Conservation (phyloP, 2,113 vertebrate genomes). For the Falco punctatus region DNA sequence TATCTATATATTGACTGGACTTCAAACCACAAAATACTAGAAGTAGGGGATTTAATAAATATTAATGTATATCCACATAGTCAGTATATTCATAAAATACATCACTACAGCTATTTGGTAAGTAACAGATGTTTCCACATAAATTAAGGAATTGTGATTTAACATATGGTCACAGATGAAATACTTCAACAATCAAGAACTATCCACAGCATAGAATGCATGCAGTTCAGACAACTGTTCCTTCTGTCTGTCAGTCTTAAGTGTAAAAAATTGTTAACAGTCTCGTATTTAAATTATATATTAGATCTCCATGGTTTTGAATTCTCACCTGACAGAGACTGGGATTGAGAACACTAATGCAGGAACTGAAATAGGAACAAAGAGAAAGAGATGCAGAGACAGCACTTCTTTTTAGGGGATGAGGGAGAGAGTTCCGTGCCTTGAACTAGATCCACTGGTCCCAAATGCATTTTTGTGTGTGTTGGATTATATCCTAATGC, state of each 20-base stretch:
- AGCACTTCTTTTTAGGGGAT: background rate
- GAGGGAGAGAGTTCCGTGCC: background rate
- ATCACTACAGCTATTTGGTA: constrained; percentile 89
- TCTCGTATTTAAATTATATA: background rate
- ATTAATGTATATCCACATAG: constrained; percentile 79
- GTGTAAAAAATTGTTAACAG: background rate
- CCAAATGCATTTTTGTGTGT: background rate
- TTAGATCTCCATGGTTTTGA: background rate
- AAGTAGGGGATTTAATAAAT: constrained; percentile 72
- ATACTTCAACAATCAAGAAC: background rate
- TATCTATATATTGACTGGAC: constrained; percentile 90
- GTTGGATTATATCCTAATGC: background rate
- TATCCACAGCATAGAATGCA: background rate
- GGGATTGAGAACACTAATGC: background rate
- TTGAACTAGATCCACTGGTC: background rate
- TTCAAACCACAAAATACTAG: constrained; percentile 58
- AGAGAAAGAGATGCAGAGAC: background rate
- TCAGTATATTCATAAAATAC: constrained; percentile 76
- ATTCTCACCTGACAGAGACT: background rate
- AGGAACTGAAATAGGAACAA: background rate
- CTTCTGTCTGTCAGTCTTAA: background rate
- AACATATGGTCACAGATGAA: background rate
- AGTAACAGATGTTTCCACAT: constrained; percentile 11
- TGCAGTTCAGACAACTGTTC: background rate
- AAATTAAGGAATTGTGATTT: background rate